Evolutionary conservation across 2,797 vertebrate species (phyloP).

Genomic region (Threskiornis aethiopicus): DNA sequence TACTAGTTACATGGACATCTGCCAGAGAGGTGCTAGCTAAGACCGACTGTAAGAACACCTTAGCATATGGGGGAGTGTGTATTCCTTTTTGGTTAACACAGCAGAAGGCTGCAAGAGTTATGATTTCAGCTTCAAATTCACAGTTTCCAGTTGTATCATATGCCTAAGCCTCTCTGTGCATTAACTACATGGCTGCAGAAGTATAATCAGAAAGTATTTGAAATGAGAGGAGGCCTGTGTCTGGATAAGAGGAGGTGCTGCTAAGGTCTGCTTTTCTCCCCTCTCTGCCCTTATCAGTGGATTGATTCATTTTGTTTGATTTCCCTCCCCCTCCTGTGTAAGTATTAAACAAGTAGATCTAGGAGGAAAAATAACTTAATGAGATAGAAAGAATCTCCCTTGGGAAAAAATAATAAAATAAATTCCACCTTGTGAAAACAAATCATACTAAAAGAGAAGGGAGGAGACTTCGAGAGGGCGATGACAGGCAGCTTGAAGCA

Average conservation of each 20-base stretch:
- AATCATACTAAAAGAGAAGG: neutral
- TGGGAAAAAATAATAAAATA: neutral
- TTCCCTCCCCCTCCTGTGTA: rapidly evolving
- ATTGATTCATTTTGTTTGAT: neutral
- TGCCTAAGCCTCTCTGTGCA: neutral
- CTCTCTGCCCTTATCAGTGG: neutral
- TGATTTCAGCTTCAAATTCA: neutral
- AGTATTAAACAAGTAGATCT: neutral
- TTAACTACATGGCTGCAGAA: neutral
- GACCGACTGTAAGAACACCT: neutral
- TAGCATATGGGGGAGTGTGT: neutral
- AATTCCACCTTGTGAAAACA: neutral
- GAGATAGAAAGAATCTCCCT: neutral
- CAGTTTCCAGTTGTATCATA: neutral
- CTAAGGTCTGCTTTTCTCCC: neutral
- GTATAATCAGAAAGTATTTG: neutral
- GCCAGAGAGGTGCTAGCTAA: neutral
- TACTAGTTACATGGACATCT: neutral
- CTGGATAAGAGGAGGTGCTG: neutral
- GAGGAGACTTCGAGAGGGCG: neutral
- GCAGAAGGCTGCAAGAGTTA: neutral
- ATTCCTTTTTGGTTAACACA: neutral
- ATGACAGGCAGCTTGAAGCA: neutral
- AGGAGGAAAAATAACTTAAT: neutral
- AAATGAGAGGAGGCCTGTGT: neutral